Percentiles rank a stretch among this genome's conserved stretches.
Evolutionary conservation across 2,113 vertebrate genomes (phyloP).

Genomic region (Channa argus): DNA sequence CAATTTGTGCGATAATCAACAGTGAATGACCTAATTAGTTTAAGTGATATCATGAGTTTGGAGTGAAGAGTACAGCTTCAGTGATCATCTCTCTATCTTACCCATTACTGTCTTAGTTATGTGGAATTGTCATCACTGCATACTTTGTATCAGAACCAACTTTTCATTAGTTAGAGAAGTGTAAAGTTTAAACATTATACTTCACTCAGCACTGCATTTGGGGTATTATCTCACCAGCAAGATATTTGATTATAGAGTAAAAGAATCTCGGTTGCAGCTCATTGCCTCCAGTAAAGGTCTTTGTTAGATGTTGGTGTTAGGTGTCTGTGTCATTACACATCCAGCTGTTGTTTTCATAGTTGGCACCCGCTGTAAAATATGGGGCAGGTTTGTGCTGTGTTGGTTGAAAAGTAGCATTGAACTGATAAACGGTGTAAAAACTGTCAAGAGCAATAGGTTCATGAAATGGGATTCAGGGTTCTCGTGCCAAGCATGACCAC

Average conservation of each 20-base stretch:
- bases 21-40: conserved; percentile 60
- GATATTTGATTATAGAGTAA: neutral
- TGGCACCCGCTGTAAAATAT: conserved; percentile 26
- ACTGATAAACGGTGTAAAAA: too few relatives aligned
- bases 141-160: conserved; percentile 15
- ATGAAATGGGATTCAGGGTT: neutral
- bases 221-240: neutral
- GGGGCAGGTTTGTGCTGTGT: conserved; percentile 13
- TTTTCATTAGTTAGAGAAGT: neutral
- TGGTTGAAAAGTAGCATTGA: conserved; percentile 21
- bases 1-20: conserved; percentile 55
- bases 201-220: too few relatives aligned
- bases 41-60: conserved; percentile 73
- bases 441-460: neutral
- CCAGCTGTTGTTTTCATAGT: neutral
- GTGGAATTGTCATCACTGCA: conserved; percentile 28
- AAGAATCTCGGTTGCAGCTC: neutral
- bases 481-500: too few relatives aligned
- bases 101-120: conserved; percentile 6
- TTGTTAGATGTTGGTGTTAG: conserved; percentile 14
- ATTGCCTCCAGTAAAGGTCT: conserved; percentile 1
- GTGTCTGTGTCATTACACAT: conserved; percentile 13
- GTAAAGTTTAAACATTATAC: neutral
- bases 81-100: conserved; percentile 35
- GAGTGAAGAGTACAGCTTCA: conserved; percentile 45